These are phyloP conservation scores for Drosophila nebulosa DNA, from an alignment of 1,140 invertebrate genomes.

Conservation along the genomic window DNA sequence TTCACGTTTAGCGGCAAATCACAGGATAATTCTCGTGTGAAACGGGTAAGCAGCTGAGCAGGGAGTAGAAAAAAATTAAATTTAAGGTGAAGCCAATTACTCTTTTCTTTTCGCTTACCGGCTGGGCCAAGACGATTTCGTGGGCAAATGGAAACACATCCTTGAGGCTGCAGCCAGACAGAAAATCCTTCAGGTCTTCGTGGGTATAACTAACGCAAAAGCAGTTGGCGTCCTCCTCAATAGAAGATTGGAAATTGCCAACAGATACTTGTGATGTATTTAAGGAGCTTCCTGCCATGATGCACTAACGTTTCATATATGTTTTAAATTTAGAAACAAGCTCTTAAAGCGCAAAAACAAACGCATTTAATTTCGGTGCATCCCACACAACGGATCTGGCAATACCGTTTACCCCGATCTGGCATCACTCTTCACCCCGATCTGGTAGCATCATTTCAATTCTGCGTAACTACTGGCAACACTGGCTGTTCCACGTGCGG, in stretches of 20 bases:
- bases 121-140: background rate
- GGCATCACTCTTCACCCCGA: background rate
- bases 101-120: background rate
- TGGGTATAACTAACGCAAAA: background rate
- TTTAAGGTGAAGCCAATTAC: background rate
- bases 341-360: background rate
- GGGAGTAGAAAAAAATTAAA: background rate
- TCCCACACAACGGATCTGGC: background rate
- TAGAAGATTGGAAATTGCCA: background rate
- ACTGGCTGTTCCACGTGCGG: constrained; percentile 51
- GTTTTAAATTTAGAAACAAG: background rate
- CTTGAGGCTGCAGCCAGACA: constrained; percentile 13
- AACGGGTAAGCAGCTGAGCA: background rate
- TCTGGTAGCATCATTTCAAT: background rate
- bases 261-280: background rate
- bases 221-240: constrained; percentile 9
- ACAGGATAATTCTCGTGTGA: background rate
- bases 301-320: too few relatives aligned
- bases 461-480: background rate
- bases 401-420: background rate
- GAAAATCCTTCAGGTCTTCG: constrained; percentile 6
- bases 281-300: background rate
- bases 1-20: background rate
- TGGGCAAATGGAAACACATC: constrained; percentile 1
- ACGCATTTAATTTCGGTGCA: background rate